These are phyloP conservation scores for Panzeria rudis DNA, from an alignment of 2,888 invertebrate species.

Conservation along the genomic window DNA sequence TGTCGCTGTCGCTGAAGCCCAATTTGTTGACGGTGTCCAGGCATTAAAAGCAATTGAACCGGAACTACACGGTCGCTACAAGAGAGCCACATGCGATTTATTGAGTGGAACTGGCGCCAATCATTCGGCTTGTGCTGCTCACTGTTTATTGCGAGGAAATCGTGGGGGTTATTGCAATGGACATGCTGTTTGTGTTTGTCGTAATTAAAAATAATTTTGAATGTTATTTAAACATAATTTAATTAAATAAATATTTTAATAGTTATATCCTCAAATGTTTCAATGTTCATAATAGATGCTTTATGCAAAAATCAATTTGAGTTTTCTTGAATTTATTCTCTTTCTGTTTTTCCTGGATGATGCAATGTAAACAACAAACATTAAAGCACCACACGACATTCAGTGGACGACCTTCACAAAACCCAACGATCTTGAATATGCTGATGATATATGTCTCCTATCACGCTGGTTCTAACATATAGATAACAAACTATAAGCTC, in stretches of 20 bases:
- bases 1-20: conserved; percentile 5
- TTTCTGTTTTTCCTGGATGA: no score
- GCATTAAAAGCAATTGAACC: conserved; percentile 55
- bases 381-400: no score
- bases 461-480: no score
- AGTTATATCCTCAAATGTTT: no score
- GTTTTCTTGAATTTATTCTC: no score
- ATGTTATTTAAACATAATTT: neutral
- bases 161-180: conserved; percentile 83
- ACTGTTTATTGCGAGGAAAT: conserved; percentile 80
- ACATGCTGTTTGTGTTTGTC: conserved; percentile 82
- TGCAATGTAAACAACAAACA: no score
- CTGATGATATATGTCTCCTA: no score
- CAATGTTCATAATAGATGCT: no score
- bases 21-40: conserved; percentile 55
- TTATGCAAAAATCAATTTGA: no score
- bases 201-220: conserved; percentile 67
- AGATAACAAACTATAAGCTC: no score
- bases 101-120: conserved; percentile 78
- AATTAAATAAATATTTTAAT: neutral
- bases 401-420: no score
- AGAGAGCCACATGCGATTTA: conserved; percentile 84
- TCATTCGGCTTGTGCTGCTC: conserved; percentile 83
- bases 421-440: no score
- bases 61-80: conserved; percentile 77